phyloP scores from a whole-genome alignment of 2,797 vertebrate genomes.

The Alosa sapidissima region DNA sequence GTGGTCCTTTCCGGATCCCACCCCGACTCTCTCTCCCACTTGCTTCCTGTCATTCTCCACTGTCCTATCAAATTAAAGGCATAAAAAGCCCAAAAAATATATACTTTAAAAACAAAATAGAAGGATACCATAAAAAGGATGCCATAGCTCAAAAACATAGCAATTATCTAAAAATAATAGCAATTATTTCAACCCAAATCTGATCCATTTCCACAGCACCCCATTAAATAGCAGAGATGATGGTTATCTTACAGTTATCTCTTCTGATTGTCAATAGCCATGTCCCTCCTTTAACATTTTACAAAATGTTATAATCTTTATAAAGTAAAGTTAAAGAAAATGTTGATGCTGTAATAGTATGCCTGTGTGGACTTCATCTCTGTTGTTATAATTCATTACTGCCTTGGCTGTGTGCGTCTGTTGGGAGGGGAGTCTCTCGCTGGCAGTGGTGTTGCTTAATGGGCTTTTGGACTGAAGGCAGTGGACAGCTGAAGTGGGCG shows the following conservation, averaged over 20 bases:
- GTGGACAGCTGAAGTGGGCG: not conserved
- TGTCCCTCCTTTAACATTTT: not conserved
- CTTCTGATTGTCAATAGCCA: not conserved
- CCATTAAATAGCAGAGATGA: not conserved
- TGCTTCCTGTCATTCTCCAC: no score
- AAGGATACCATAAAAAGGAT: no score
- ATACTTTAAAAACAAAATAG: no score
- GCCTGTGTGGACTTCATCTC: not conserved
- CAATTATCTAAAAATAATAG: no score
- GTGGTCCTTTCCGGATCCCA: no score
- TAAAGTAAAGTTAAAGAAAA: not conserved
- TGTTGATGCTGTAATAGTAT: not conserved
- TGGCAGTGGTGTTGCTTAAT: not conserved
- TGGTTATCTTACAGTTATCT: not conserved
- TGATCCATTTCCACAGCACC: not conserved
- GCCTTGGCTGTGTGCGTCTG: slow-evolving; percentile 1
- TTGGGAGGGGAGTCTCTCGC: not conserved
- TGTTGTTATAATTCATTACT: not conserved
- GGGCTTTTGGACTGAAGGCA: not conserved
- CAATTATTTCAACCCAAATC: no score
- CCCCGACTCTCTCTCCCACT: no score
- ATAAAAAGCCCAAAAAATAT: no score
- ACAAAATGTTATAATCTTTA: no score
- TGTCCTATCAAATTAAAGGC: no score
- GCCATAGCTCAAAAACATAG: no score